Evolutionary conservation across 2,888 invertebrate genomes (phyloP), one percentile per base, ranked within the genome.

Genomic region (Plebejus anna): DNA sequence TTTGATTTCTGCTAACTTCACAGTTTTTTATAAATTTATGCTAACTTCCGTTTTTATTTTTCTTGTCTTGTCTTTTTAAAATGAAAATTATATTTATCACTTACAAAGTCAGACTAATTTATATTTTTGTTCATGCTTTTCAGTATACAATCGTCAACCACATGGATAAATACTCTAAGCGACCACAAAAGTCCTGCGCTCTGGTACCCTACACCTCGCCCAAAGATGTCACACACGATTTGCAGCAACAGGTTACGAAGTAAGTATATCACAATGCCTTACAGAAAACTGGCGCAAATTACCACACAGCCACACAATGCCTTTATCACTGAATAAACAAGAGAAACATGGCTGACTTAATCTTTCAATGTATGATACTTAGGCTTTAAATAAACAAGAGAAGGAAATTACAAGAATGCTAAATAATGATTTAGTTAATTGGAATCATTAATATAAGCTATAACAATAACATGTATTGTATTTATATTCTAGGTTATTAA

Each of bases 141-240:
- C 83, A 90, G 91, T 84, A 83, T 9, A 84, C 85, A 7, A 81
- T 91, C n/a, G 84, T 87, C 77, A 83, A 73, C 61, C 90, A 92
- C 11, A 89, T 92, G 85, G 85, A 88, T 13, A 84, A 86, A 0
- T 87, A 85, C 78, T 84, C 84, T 32, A 86, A 87, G 75, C 81
- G 7, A 6, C 75, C 42, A 78, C 77, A 13, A 11, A 77, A 5
- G 28, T 72, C 78, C 9, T 84, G 86, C 4, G 82, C 88, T 1
- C 57, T 88, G 0, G 85, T 86, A 1, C 82, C 85, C 0, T 86
- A 82, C 82, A 82, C 13, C 5, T 5, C 66, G 3, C 66, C 66
- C 32, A 66, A 32, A 32, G 66, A 66, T 32, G 13, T 36, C 66
- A 66, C 66, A 36, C 66, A 36, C 28, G 77, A 84, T 2, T 79